Conservation (phyloP, 2,113 vertebrate genomes). For the Platysternon megacephalum region DNA sequence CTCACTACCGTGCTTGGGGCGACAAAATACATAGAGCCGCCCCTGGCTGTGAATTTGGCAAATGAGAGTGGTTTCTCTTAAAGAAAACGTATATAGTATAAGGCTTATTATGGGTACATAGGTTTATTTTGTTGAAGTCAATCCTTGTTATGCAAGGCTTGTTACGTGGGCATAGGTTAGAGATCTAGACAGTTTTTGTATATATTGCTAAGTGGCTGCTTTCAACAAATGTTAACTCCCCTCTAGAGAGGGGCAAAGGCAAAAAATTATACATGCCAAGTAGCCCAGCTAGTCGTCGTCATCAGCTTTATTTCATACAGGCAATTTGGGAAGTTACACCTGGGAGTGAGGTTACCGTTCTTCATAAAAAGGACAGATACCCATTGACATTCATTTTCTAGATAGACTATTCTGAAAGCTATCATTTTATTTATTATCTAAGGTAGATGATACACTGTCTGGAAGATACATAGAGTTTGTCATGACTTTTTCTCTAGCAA, state of each 20-base stretch:
- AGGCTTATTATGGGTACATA: neutral
- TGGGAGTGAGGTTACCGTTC: neutral
- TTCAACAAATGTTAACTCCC: conserved; percentile 27
- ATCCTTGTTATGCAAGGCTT: neutral
- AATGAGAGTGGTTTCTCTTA: neutral
- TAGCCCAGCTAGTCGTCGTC: neutral
- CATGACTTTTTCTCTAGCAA: neutral
- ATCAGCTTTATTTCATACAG: neutral
- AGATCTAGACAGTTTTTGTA: neutral
- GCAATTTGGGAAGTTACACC: neutral
- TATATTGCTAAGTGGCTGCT: neutral
- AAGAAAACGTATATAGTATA: neutral
- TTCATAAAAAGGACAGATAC: neutral
- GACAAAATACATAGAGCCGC: too few species aligned
- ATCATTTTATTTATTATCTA: neutral
- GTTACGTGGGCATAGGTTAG: neutral
- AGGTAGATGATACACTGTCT: neutral
- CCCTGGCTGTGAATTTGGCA: neutral
- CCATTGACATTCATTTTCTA: neutral
- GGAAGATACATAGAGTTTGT: neutral
- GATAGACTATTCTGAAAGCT: neutral
- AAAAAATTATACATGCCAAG: conserved; percentile 3
- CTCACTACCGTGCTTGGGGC: too few species aligned
- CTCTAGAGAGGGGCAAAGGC: neutral
- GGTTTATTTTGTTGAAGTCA: neutral